phyloP scores from a whole-genome alignment of 2,113 vertebrate genomes.

The Enhydra lutris region DNA sequence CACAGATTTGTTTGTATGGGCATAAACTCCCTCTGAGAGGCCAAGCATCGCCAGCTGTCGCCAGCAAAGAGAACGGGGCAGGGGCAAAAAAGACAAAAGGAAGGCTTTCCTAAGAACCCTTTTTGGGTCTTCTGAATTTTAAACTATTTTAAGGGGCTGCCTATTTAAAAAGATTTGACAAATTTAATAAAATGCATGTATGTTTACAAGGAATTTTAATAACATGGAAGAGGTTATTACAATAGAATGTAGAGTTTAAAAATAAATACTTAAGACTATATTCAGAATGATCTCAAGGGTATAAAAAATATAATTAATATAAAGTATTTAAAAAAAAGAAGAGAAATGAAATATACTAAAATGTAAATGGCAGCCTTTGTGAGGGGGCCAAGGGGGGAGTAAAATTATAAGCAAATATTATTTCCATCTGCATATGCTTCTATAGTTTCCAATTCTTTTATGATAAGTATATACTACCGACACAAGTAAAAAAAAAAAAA shows the following conservation, averaged over 20 bases:
- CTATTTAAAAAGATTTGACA: slow-evolving; percentile 25
- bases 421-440: not conserved
- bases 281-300: slow-evolving; percentile 11
- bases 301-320: slow-evolving; percentile 11
- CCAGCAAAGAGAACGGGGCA: not conserved
- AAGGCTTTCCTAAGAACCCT: not conserved
- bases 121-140: not conserved
- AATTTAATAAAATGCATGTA: not conserved
- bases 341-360: slow-evolving; percentile 36
- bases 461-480: not conserved
- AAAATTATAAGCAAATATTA: not conserved
- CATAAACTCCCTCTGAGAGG: not conserved
- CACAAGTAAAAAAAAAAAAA: not conserved
- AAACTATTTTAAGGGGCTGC: not conserved
- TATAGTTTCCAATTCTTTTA: slow-evolving; percentile 32
- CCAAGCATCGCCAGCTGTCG: not conserved
- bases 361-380: not conserved
- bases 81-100: not conserved
- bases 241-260: slow-evolving; percentile 20
- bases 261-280: not conserved
- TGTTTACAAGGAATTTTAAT: slow-evolving; percentile 23
- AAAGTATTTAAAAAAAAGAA: not conserved
- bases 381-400: not conserved
- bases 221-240: not conserved
- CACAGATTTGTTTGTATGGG: not conserved